phyloP scores from a whole-genome alignment of 2,113 vertebrate species.

The Nerophis ophidion region DNA sequence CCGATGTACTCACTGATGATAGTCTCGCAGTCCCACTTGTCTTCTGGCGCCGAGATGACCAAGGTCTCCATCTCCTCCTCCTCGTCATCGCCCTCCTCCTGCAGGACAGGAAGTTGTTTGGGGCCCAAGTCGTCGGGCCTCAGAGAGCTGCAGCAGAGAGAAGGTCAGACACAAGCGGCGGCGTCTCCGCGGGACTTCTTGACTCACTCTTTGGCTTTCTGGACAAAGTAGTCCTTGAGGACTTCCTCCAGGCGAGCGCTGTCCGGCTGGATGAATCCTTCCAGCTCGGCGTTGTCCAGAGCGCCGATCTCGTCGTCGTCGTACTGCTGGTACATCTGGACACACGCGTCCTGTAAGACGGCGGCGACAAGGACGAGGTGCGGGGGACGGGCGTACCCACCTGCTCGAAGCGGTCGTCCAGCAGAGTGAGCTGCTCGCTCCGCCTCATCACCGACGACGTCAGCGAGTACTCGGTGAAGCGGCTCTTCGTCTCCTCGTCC shows the following conservation, averaged over 20 bases:
- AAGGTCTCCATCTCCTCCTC: slow-evolving; percentile 75
- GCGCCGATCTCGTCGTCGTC: slow-evolving; percentile 95
- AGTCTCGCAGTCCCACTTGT: slow-evolving; percentile 97
- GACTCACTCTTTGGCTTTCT: slow-evolving; percentile 85
- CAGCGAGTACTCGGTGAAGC: slow-evolving; percentile 94
- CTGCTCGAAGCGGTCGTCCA: slow-evolving; percentile 96
- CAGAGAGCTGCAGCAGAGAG: slow-evolving; percentile 46
- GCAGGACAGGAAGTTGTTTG: slow-evolving; percentile 59
- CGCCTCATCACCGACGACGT: slow-evolving; percentile 90
- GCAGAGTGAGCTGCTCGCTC: slow-evolving; percentile 87
- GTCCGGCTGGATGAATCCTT: slow-evolving; percentile 83
- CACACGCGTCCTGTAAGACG: background rate
- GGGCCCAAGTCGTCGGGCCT: slow-evolving; percentile 78
- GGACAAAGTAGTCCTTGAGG: slow-evolving; percentile 85
- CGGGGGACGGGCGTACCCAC: slow-evolving; percentile 48
- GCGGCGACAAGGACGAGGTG: too few relatives aligned
- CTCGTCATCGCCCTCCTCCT: slow-evolving; percentile 72
- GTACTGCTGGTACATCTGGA: slow-evolving; percentile 92
- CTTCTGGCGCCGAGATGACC: slow-evolving; percentile 70
- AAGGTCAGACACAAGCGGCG: background rate
- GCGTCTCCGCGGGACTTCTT: background rate
- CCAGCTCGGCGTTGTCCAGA: slow-evolving; percentile 90
- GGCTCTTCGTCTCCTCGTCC: slow-evolving; percentile 91
- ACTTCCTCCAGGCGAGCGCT: slow-evolving; percentile 82
- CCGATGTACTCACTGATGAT: slow-evolving; percentile 85